Evolutionary conservation across 2,888 invertebrate species (phyloP).

Genomic region (Calameuta pallipes): DNA sequence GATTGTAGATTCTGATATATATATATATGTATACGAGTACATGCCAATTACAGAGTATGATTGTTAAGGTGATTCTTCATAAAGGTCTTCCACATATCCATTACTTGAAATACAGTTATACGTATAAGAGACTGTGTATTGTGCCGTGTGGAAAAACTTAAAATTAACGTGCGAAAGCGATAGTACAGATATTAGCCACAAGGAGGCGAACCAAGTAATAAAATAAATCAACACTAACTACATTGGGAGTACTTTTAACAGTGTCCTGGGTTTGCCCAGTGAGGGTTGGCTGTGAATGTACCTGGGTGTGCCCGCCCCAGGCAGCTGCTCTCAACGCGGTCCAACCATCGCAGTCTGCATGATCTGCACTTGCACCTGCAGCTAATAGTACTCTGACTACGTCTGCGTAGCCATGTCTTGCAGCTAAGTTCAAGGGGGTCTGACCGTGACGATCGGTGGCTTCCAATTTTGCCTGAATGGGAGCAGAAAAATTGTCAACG

Average conservation of each 20-base stretch:
- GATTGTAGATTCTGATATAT: neutral
- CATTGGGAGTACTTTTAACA: slow-evolving; percentile 40
- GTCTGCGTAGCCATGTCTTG: slow-evolving; percentile 80
- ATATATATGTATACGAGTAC: no score
- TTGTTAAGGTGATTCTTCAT: no score
- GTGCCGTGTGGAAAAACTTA: neutral
- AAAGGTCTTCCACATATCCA: neutral
- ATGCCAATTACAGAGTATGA: no score
- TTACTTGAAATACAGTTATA: neutral
- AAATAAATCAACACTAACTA: slow-evolving; percentile 44
- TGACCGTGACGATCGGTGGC: slow-evolving; percentile 83
- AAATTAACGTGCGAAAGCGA: neutral
- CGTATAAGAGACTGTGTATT: neutral
- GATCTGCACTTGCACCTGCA: slow-evolving; percentile 78
- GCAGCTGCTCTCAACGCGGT: slow-evolving; percentile 91
- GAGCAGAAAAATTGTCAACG: neutral
- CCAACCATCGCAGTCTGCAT: slow-evolving; percentile 89
- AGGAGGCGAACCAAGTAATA: slow-evolving; percentile 29
- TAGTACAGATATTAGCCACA: slow-evolving; percentile 30
- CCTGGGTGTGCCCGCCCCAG: slow-evolving; percentile 94
- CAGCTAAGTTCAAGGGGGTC: slow-evolving; percentile 87
- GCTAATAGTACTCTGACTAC: slow-evolving; percentile 76
- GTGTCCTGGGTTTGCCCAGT: slow-evolving; percentile 40
- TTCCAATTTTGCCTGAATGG: slow-evolving; percentile 67
- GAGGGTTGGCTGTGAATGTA: slow-evolving; percentile 57